Percentiles rank a stretch among this genome's conserved stretches.
These are phyloP conservation scores for Erebia ligea DNA, from an alignment of 2,888 invertebrate species.

Conservation along the genomic window DNA sequence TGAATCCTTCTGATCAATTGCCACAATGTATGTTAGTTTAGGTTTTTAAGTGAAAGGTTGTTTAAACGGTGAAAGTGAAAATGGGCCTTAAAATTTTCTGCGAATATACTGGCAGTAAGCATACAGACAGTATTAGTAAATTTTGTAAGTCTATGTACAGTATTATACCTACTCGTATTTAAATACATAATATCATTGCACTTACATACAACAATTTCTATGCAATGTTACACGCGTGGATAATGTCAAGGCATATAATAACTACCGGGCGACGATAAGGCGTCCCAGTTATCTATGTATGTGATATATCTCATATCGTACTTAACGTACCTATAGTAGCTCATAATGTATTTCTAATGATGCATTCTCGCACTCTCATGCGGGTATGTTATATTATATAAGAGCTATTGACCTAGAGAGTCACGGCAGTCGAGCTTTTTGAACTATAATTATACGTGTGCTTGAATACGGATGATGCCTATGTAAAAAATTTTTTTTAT, in stretches of 20 bases:
- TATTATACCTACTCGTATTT: too few relatives aligned
- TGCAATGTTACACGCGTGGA: conserved; percentile 21
- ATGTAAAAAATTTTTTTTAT: neutral
- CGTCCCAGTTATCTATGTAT: conserved; percentile 36
- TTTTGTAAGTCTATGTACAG: too few relatives aligned
- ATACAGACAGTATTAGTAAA: too few relatives aligned
- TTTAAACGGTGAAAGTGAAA: too few relatives aligned
- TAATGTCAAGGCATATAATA: conserved; percentile 24
- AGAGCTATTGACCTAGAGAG: neutral
- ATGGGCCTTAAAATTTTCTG: too few relatives aligned
- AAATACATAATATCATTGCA: neutral
- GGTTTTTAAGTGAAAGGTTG: too few relatives aligned
- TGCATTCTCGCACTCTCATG: conserved; percentile 26
- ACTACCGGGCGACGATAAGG: conserved; percentile 30
- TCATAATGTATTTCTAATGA: conserved; percentile 34
- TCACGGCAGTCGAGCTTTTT: neutral
- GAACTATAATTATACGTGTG: neutral
- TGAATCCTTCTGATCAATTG: too few relatives aligned
- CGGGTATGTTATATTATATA: conserved; percentile 11
- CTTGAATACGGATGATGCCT: neutral
- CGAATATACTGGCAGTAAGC: too few relatives aligned
- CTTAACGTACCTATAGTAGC: too few relatives aligned
- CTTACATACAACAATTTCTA: conserved; percentile 2
- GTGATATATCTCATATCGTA: conserved; percentile 24
- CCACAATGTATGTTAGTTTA: too few relatives aligned